Evolutionary conservation across 2,888 invertebrate genomes (phyloP).

Genomic region (Polydrusus tereticollis): DNA sequence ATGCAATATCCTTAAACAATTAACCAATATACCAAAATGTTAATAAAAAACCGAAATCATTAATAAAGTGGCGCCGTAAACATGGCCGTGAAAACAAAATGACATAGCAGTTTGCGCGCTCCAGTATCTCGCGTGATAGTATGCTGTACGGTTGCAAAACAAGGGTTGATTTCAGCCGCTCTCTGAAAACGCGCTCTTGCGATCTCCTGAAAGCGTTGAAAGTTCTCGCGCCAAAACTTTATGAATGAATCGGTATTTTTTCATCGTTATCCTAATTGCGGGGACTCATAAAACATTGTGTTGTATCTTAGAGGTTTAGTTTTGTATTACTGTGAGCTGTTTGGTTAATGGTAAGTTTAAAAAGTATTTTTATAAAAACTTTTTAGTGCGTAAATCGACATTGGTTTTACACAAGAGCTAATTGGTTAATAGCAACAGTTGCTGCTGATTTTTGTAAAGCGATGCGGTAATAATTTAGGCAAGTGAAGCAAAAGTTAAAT

Average conservation of each 20-base stretch:
- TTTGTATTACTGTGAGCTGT: background rate
- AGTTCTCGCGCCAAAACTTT: slow-evolving; percentile 10
- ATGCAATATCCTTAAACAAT: background rate
- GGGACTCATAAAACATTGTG: background rate
- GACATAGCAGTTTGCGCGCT: slow-evolving; percentile 32
- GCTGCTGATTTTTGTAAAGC: no score
- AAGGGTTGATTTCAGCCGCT: slow-evolving; percentile 16
- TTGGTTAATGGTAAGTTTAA: background rate
- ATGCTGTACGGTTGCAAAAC: slow-evolving; percentile 29
- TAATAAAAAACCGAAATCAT: slow-evolving; percentile 18
- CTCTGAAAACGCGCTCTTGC: slow-evolving; percentile 14
- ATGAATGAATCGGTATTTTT: background rate
- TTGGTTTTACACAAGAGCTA: no score
- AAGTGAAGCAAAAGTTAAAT: no score
- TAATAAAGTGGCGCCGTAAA: slow-evolving; percentile 40
- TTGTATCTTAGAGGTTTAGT: no score
- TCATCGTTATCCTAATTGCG: background rate
- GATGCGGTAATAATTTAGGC: no score
- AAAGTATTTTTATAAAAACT: no score
- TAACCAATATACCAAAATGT: slow-evolving; percentile 5
- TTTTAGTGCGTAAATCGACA: no score
- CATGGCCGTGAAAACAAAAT: slow-evolving; percentile 44
- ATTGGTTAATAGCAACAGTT: no score
- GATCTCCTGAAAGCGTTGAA: slow-evolving; percentile 19
- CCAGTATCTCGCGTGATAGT: slow-evolving; percentile 41